Percentiles rank a stretch among this genome's conserved stretches.
phyloP scores from a whole-genome alignment of 2,888 invertebrate species.

The Rhamnusium bicolor region DNA sequence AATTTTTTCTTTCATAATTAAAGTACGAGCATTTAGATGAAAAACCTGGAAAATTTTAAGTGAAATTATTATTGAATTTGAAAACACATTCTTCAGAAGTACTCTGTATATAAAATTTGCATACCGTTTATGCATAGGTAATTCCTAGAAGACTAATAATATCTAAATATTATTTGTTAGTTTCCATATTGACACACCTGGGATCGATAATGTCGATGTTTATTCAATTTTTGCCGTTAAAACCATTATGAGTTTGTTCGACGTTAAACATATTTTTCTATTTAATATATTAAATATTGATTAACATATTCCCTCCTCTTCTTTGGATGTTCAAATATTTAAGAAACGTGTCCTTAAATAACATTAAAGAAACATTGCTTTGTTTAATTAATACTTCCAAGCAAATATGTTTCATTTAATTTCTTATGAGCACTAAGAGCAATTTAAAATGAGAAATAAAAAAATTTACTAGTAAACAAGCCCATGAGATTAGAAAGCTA shows the following conservation, averaged over 20 bases:
- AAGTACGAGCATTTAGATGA: no score
- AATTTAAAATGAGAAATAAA: not conserved
- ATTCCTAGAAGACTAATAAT: constrained; percentile 27
- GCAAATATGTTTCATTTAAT: not conserved
- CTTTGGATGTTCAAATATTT: constrained; percentile 26
- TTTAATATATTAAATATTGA: constrained; percentile 21
- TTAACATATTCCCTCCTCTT: not conserved
- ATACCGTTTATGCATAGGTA: not conserved
- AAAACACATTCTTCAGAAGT: not conserved
- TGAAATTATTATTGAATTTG: no score
- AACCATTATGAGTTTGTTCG: constrained; percentile 12
- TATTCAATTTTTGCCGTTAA: constrained; percentile 27
- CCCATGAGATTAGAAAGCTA: constrained; percentile 13
- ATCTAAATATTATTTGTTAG: constrained; percentile 15
- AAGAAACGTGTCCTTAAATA: constrained; percentile 19
- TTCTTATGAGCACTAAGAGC: not conserved
- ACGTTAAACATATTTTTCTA: constrained; percentile 11
- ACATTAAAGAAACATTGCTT: not conserved
- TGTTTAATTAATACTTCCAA: not conserved
- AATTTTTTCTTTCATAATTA: no score
- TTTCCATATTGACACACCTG: constrained; percentile 41
- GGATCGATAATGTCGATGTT: constrained; percentile 23
- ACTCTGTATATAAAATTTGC: constrained; percentile 7
- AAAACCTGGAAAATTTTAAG: no score
- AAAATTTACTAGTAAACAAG: not conserved